Evolutionary conservation across 2,888 invertebrate species (phyloP), one percentile per base, ranked within the genome.

Genomic region (Abscondita cerata): DNA sequence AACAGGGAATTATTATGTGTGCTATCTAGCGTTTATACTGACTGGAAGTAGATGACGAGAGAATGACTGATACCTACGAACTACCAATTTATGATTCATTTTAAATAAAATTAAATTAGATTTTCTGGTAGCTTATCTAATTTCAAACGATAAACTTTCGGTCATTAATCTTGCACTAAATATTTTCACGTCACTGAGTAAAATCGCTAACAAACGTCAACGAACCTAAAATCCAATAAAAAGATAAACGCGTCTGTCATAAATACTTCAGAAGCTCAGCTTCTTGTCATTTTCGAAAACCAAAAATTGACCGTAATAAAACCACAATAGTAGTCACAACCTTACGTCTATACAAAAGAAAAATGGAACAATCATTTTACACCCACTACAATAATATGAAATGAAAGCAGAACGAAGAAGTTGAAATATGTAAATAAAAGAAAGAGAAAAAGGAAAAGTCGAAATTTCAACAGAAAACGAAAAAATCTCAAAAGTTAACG

Each of bases 351-450:
- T n/a, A n/a, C n/a, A n/a, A n/a, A n/a, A n/a, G n/a, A n/a, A 25
- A 25, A 25, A 25, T 56, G 36, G 16, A 46, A 16, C n/a, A n/a
- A n/a, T n/a, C 9, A 16, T 38, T 36, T 57, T 57, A 56, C 51
- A 18, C 38, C 19, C 34, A 12, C 25, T 11, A 34, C 13, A 38
- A 51, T 44, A 51, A 56, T 36, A 31, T 18, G 25, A 57, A 57
- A 62, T 48, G 62, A 62, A 62, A 62, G 62, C 62, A 62, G 52
- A 40, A 56, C 61, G 52, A 52, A 54, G 50, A 47, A 19, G 31
- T 31, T 40, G 9, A 15, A 25, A 6, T 25, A 25, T 6, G 25
- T 25, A 36, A 36, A 36, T 36, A 36, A 36, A 36, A 41, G 15
- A 31, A 36, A 58, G 36, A 44, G 53, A 59, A 47, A 48, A 53